These are phyloP conservation scores for Antedon mediterranea DNA, from an alignment of 53 echinoderm and acorn worm genomes.

Conservation along the genomic window DNA sequence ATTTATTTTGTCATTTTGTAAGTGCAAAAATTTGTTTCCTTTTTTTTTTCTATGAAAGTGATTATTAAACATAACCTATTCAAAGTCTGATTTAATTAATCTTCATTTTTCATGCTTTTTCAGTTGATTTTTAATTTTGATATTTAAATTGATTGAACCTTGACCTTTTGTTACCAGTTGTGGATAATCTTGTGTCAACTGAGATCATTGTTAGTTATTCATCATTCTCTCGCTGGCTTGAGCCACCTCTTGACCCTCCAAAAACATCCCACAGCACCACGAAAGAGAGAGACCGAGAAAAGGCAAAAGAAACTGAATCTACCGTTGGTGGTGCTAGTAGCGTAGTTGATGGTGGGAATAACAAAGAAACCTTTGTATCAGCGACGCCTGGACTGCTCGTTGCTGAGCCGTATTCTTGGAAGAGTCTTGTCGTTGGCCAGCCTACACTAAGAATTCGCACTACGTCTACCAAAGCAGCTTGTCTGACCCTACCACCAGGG, in stretches of 20 bases:
- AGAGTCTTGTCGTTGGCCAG: slow-evolving; percentile 96
- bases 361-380: neutral
- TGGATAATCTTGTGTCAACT: slow-evolving; percentile 78
- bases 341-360: slow-evolving; percentile 50
- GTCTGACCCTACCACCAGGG: slow-evolving; percentile 83
- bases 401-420: slow-evolving; percentile 98
- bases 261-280: slow-evolving; percentile 86
- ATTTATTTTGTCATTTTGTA: too few relatives aligned
- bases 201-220: slow-evolving; percentile 94
- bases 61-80: too few relatives aligned
- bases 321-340: slow-evolving; percentile 85
- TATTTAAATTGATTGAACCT: too few relatives aligned
- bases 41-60: too few relatives aligned
- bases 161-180: too few relatives aligned
- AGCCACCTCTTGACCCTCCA: slow-evolving; percentile 82
- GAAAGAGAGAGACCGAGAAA: slow-evolving; percentile 47
- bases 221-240: slow-evolving; percentile 85
- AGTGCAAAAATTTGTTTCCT: too few relatives aligned
- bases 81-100: too few relatives aligned
- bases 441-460: slow-evolving; percentile 82
- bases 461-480: slow-evolving; percentile 84
- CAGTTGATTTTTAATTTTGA: too few relatives aligned
- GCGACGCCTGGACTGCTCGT: slow-evolving; percentile 73
- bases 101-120: too few relatives aligned
- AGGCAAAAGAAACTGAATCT: slow-evolving; percentile 70